Evolutionary conservation across 2,113 vertebrate genomes (phyloP), one percentile per base, ranked within the genome.

Genomic region (Penelope pileata): DNA sequence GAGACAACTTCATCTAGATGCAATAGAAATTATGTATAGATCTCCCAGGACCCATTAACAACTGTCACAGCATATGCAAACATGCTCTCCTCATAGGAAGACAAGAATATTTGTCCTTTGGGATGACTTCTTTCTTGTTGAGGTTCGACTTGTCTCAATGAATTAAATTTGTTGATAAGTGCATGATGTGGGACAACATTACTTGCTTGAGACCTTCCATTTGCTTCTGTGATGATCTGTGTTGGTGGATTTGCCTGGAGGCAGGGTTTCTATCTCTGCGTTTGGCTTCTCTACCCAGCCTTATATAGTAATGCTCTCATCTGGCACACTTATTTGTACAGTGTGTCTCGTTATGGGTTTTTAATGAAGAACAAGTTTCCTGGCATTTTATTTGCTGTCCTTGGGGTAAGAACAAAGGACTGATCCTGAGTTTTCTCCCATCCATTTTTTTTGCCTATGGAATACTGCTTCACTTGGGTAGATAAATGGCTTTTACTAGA

Each of bases 351-450:
- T 87, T 91, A 96, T 58, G 53, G 40, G 48, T 92, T 84, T 94
- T 92, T 90, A 94, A 92, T 77, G 91, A 82, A 87, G 36, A 96
- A 53, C 86, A 90, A 93, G 69, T 87, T 96, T 96, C 70, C 63
- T 92, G 84, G 53, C 58, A 69, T 83, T 91, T 89, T 87, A 63
- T 93, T 87, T 80, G 32, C 42, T 91, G 63, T 86, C 67, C 43
- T 47, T 91, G 8, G 56, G 66, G 23, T 73, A 92, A 78, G 74
- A 94, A 79, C 26, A 91, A 86, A 30, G 54, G 22, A 34, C 30
- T 40, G 60, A 78, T 89, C 10, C 34, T 62, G 62, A 53, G 11
- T 72, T 91, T 91, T 68, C n/a, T 45, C 15, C 16, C 17, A 13
- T 19, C 9, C n/a, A 0, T 5, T 54, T 63, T n/a, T 75, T 94